Evolutionary conservation across 2,113 vertebrate species (phyloP), one percentile per base, ranked within the genome.

Genomic region (Cricetomys ansorgei): DNA sequence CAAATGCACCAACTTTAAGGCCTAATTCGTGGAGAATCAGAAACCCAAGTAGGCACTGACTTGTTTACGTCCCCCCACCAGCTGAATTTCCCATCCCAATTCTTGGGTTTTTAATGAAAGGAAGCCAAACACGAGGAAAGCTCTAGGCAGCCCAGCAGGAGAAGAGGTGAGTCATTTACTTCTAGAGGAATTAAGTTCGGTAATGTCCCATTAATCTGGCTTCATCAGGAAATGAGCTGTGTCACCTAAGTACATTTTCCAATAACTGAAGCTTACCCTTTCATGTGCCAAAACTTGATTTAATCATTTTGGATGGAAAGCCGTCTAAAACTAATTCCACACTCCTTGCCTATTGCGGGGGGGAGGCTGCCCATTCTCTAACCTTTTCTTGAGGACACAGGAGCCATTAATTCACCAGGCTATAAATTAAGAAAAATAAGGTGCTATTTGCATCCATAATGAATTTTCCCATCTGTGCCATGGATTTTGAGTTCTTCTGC

Each of bases 191-290:
- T 97, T 97, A 80, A 86, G 72, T 92, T 96, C 1, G 0, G 92
- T 97, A 97, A 97, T 92, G 94, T 97, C 92, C 91, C 96, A 96
- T 97, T 96, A 97, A 97, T 97, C 91, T 88, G 95, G 97, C 94
- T 97, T 96, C 96, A 97, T 95, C 96, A 97, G 97, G 97, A 98
- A 97, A 98, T 98, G 97, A 97, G 81, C 94, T 95, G 94, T 97
- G 97, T 97, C 95, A 95, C 97, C 92, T 95, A 95, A 97, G 95
- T 91, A 93, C 88, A 94, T 97, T 97, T 97, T 94, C 97, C 92
- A 97, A 95, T 96, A 97, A 89, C 94, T 90, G 89, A 94, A 97
- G 92, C 91, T 97, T 92, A 94, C 81, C 25, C 94, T 97, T 95
- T 96, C 86, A 97, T 97, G 92, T 94, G 96, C 96, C 95, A 98